Evolutionary conservation across 2,888 invertebrate species (phyloP).

Genomic region (Dusona sp.): DNA sequence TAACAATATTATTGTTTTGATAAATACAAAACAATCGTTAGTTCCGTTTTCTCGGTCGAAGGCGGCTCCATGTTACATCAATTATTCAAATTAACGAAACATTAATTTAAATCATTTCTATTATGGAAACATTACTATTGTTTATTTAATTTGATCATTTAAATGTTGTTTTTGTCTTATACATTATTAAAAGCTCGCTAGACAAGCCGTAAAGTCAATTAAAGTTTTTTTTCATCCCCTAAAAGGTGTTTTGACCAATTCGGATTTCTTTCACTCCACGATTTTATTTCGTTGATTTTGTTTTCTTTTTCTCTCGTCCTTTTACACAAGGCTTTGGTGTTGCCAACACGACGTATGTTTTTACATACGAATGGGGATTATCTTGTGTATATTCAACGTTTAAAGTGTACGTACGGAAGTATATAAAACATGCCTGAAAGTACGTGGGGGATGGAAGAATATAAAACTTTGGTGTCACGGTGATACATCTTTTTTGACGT

Average conservation of each 20-base stretch:
- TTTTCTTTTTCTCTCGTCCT: background rate
- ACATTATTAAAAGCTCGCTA: background rate
- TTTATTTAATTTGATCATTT: background rate
- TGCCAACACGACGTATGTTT: slow-evolving; percentile 14
- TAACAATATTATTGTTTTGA: background rate
- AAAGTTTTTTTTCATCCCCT: background rate
- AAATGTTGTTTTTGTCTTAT: background rate
- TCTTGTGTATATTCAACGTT: slow-evolving; percentile 20
- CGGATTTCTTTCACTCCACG: background rate
- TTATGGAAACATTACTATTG: background rate
- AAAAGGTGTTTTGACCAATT: background rate
- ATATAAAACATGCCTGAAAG: slow-evolving; percentile 4
- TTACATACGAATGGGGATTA: slow-evolving; percentile 10
- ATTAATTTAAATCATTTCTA: background rate
- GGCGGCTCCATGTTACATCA: background rate
- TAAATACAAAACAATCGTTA: background rate
- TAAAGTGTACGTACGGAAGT: slow-evolving; percentile 10
- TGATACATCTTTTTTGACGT: slow-evolving; percentile 41
- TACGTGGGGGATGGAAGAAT: slow-evolving; percentile 1
- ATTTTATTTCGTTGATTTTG: background rate
- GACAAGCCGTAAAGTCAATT: background rate
- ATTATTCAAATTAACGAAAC: background rate
- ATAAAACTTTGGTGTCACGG: slow-evolving; percentile 29
- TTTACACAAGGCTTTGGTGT: slow-evolving; percentile 1
- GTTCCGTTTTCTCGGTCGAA: background rate